A percentile compares a stretch with the other conserved stretches of the same genome.
Evolutionary conservation across 1,140 invertebrate species (phyloP).

Genomic region (Eumaeus atala): DNA sequence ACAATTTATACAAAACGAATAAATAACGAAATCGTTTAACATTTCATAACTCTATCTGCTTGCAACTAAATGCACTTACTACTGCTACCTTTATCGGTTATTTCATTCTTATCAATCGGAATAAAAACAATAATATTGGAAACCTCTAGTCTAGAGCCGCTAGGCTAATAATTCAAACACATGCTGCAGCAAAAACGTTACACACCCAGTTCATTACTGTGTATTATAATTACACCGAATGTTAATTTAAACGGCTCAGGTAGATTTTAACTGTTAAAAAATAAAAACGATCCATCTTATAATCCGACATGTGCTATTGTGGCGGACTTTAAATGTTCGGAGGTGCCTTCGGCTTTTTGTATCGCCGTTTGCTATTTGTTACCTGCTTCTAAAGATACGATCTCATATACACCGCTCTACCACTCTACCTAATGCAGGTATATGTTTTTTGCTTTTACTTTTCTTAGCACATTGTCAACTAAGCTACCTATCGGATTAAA

Average conservation of each 20-base stretch:
- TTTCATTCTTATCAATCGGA: too few relatives aligned
- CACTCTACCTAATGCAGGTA: too few relatives aligned
- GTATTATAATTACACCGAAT: constrained; percentile 12
- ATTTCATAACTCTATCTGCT: too few relatives aligned
- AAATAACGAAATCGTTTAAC: too few relatives aligned
- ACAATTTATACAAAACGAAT: too few relatives aligned
- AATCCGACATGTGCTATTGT: constrained; percentile 66
- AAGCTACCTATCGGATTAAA: constrained; percentile 25
- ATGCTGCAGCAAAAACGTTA: constrained; percentile 6
- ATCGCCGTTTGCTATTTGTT: constrained; percentile 31
- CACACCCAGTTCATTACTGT: too few relatives aligned
- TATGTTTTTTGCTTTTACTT: constrained; percentile 18
- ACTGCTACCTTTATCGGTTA: too few relatives aligned
- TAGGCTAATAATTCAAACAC: not conserved
- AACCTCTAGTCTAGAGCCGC: too few relatives aligned
- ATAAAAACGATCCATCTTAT: constrained; percentile 64
- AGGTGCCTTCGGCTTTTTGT: constrained; percentile 37
- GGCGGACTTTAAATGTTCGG: constrained; percentile 31
- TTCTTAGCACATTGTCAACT: constrained; percentile 28
- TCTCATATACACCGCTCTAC: too few relatives aligned
- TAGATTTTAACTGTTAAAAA: constrained; percentile 41
- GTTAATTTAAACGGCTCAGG: constrained; percentile 37
- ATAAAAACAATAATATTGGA: too few relatives aligned
- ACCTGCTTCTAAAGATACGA: constrained; percentile 32
- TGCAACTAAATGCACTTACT: too few relatives aligned